Base-by-base conservation (phyloP, 2,888 invertebrate species). In the Elmis aenea region DNA sequence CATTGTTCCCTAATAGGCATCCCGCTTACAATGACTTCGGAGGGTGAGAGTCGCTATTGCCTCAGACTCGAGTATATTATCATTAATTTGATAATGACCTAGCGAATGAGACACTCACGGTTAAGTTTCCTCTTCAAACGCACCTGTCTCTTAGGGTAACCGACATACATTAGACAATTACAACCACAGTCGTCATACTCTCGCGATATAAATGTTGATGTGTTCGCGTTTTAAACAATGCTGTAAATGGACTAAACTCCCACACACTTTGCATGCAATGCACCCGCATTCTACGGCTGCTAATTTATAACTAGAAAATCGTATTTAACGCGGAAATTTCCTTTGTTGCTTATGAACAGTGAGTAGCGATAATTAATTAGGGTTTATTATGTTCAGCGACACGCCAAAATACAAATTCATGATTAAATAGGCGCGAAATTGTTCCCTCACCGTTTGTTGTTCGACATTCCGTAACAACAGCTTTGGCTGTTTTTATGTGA, bases 21-120 rank as follows among this genome's bases (percentile, higher is more conserved):
- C 33, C 33, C 33, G 26, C 33, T 38, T 42, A 37, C 37, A 38
- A 37, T 42, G 18, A 36, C 36, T 36, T 36, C 29, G 32, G 34
- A 36, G 36, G 41, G 36, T 41, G 37, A 38, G 26, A 33, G 31
- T 29, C 25, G 33, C 42, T 42, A 38, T 42, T 38, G 35, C 37
- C 31, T 42, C 33, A 26, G 30, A 38, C 43, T 35, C 30, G 26
- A 38, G 30, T 45, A 39, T 39, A 45, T 45, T 42, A 42, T 45
- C 45, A 42, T 45, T 45, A 45, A 45, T 45, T 42, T 38, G 39
- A 30, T 45, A 45, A 45, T 42, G 42, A 42, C 33, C 26, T 31
- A 34, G 42, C 28, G 36, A 45, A 42, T 42, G 37, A 42, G 34
- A 26, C 36, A 30, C 33, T 25, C 20, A n/a, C 25, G 33, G 21